phyloP scores from a whole-genome alignment of 2,888 invertebrate genomes.

The Acanthosepion pharaonis region DNA sequence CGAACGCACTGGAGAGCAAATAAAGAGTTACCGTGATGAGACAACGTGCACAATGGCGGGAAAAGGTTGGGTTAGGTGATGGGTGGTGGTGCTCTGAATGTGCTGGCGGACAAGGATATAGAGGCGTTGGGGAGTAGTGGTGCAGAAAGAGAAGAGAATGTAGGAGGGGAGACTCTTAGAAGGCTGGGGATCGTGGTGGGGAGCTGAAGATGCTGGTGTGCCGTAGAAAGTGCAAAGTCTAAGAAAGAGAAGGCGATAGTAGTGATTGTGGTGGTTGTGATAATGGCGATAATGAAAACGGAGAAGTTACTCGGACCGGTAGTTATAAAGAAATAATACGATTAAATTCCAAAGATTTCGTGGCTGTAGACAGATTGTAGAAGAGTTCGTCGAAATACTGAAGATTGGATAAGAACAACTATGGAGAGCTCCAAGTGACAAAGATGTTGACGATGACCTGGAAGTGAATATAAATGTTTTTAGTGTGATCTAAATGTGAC shows the following conservation, averaged over 20 bases:
- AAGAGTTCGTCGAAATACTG: neutral
- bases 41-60: neutral
- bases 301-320: neutral
- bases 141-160: neutral
- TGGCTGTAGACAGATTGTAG: neutral
- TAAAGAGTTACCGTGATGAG: conserved; percentile 9
- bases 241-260: too few relatives aligned
- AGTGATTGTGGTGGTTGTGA: neutral
- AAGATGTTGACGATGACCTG: neutral
- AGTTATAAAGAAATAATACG: neutral
- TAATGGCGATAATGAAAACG: neutral
- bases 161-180: neutral
- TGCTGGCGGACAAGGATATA: neutral
- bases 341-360: neutral
- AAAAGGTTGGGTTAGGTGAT: neutral
- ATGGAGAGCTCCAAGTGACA: neutral
- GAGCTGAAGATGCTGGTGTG: neutral
- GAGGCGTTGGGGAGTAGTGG: neutral
- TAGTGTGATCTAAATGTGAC: neutral
- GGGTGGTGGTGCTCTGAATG: neutral
- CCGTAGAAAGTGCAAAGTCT: too few relatives aligned
- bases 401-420: neutral
- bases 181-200: neutral
- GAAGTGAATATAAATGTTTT: neutral
- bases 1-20: conserved; percentile 4